Conservation (phyloP, 2,797 vertebrate genomes). For the Xenentodon cancila region DNA sequence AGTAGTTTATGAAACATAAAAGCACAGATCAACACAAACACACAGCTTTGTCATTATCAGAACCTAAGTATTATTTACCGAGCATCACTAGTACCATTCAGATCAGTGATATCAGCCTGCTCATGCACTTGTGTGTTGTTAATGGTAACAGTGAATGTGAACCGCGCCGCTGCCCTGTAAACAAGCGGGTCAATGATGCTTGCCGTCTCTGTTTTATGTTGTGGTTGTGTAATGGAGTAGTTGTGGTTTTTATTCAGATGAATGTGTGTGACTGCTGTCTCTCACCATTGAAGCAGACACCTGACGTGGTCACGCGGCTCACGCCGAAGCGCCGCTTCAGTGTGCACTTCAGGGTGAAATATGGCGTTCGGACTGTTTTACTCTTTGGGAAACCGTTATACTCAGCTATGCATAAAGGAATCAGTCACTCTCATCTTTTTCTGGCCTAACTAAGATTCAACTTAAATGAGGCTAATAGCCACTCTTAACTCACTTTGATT, state of each 20-base stretch:
- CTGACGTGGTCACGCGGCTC: constrained; percentile 29
- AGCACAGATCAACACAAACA: not conserved
- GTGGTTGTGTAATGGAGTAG: constrained; percentile 46
- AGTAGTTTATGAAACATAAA: constrained; percentile 62
- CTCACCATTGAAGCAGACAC: constrained; percentile 11
- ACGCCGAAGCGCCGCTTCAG: not conserved
- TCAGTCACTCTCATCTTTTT: not conserved
- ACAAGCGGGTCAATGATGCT: constrained; percentile 64
- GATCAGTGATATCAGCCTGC: constrained; percentile 49
- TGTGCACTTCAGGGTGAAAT: not conserved
- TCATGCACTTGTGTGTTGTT: constrained; percentile 53
- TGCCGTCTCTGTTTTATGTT: constrained; percentile 54
- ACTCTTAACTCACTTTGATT: too few relatives aligned
- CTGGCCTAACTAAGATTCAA: not conserved
- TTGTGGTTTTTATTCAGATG: constrained; percentile 39
- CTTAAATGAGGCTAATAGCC: too few relatives aligned
- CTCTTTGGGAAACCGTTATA: not conserved
- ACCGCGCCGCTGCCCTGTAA: constrained; percentile 50
- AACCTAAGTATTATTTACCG: constrained; percentile 43
- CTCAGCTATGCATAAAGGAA: not conserved
- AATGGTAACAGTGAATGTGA: constrained; percentile 34
- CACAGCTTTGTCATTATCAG: constrained; percentile 30
- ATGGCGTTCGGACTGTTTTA: not conserved
- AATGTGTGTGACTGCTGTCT: too few relatives aligned
- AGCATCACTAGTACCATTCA: constrained; percentile 40